These are phyloP conservation scores for Ptilorrhoa leucosticta DNA, from an alignment of 2,113 vertebrate species.

Conservation along the genomic window DNA sequence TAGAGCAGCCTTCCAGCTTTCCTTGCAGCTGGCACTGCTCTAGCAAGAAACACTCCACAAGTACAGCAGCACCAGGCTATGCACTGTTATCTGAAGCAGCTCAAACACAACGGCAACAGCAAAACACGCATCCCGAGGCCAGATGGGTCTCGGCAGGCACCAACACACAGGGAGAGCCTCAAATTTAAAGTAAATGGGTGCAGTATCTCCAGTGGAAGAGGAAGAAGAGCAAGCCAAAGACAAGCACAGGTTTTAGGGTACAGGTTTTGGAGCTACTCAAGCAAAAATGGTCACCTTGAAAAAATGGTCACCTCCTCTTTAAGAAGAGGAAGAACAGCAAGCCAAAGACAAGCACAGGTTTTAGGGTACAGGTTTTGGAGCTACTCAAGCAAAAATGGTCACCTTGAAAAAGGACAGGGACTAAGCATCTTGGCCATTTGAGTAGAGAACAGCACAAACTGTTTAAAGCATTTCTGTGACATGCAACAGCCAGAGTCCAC, in stretches of 20 bases:
- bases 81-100: accelerated
- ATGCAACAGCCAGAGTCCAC: neutral
- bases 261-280: neutral
- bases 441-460: neutral
- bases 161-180: neutral
- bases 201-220: accelerated
- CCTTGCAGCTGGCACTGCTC: neutral
- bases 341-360: neutral
- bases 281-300: constrained; percentile 26
- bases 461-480: neutral
- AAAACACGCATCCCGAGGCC: neutral
- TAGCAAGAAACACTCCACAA: neutral
- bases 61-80: neutral
- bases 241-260: neutral
- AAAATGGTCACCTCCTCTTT: too few relatives aligned
- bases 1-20: neutral
- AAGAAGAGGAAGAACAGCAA: neutral
- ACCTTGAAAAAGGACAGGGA: neutral
- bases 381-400: neutral
- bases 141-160: neutral
- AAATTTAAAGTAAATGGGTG: accelerated
- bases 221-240: neutral
- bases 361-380: neutral
- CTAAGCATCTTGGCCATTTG: neutral
- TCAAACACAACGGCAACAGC: accelerated